Percentiles rank a stretch among this genome's conserved stretches.
These are phyloP conservation scores for Microtus ochrogaster DNA, from an alignment of 2,113 vertebrate genomes.

Conservation along the genomic window DNA sequence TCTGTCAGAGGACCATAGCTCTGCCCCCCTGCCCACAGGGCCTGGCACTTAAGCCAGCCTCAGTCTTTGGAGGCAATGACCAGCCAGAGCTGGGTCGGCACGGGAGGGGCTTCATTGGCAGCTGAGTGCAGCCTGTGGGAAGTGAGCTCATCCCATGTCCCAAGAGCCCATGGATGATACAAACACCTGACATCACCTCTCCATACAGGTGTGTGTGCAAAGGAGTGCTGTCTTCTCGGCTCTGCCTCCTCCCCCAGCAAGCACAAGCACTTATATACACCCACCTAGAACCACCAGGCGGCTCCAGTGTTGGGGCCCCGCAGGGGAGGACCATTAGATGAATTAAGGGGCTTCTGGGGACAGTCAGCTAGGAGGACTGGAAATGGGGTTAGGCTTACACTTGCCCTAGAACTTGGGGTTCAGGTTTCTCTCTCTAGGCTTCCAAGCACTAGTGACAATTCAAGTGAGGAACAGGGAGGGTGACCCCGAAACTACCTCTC, in stretches of 20 bases:
- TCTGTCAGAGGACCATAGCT: slow-evolving; percentile 5
- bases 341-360: neutral
- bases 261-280: too few relatives aligned
- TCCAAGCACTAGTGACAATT: neutral
- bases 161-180: slow-evolving; percentile 64
- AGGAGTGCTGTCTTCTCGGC: neutral
- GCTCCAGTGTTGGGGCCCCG: neutral
- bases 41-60: neutral
- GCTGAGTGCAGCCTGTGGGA: slow-evolving; percentile 56
- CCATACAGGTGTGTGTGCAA: slow-evolving; percentile 3
- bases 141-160: slow-evolving; percentile 79
- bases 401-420: neutral
- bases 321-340: neutral
- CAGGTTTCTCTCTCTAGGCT: slow-evolving; percentile 27
- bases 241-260: neutral
- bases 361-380: neutral
- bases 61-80: neutral
- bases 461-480: neutral
- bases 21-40: neutral
- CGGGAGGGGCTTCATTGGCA: slow-evolving; percentile 45
- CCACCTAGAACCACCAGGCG: neutral
- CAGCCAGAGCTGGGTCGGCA: neutral
- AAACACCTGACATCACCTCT: slow-evolving; percentile 82
- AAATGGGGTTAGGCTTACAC: neutral
- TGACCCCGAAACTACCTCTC: neutral